These are phyloP conservation scores for Oryctes rhinoceros DNA, from an alignment of 1,140 invertebrate genomes.

Conservation along the genomic window DNA sequence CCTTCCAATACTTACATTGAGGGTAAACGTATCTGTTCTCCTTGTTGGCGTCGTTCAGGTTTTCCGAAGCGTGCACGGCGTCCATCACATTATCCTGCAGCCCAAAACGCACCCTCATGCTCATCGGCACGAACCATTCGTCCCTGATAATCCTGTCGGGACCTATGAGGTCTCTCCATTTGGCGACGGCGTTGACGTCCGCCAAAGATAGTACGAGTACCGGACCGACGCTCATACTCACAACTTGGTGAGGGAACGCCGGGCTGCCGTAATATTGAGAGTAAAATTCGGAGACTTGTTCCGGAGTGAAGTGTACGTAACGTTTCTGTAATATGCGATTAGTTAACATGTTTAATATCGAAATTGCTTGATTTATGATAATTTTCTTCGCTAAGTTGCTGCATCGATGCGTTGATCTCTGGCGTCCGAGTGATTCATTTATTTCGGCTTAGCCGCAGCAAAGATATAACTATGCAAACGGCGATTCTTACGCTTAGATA, in stretches of 20 bases:
- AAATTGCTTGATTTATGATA: no score
- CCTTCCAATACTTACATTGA: conserved; percentile 67
- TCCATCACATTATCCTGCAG: conserved; percentile 67
- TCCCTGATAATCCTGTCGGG: conserved; percentile 70
- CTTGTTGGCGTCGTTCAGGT: conserved; percentile 72
- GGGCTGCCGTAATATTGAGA: conserved; percentile 74
- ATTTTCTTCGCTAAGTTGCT: no score
- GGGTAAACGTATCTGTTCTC: conserved; percentile 93
- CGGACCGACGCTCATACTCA: conserved; percentile 78
- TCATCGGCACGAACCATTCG: conserved; percentile 75
- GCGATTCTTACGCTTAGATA: no score
- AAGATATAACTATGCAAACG: no score
- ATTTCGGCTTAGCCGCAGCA: no score
- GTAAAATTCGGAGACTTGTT: conserved; percentile 85
- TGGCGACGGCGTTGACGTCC: conserved; percentile 71
- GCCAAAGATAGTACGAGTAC: conserved; percentile 76
- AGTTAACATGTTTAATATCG: no score
- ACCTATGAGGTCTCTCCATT: conserved; percentile 77
- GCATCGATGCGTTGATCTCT: no score
- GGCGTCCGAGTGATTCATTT: no score
- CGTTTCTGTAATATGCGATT: conserved; percentile 64
- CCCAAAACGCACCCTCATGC: conserved; percentile 76
- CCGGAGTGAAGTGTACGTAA: conserved; percentile 75
- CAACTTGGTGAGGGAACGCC: conserved; percentile 77
- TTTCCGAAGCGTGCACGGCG: conserved; percentile 84